phyloP scores from a whole-genome alignment of 2,888 invertebrate species.

The Diarsia rubi region DNA sequence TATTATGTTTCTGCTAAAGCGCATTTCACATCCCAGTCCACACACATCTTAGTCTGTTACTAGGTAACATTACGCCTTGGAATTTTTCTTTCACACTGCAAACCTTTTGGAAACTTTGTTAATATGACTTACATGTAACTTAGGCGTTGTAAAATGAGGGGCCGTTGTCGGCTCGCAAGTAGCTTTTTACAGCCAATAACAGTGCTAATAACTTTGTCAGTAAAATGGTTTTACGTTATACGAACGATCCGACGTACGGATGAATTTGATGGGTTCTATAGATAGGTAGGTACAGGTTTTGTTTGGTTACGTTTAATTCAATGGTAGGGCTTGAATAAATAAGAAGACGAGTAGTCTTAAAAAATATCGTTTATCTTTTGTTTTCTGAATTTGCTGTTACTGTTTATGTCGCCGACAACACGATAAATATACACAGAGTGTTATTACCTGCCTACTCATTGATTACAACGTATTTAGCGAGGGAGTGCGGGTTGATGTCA shows the following conservation, averaged over 20 bases:
- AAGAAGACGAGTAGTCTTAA: neutral
- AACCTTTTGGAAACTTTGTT: conserved; percentile 23
- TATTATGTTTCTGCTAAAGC: no score
- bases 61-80: neutral
- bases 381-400: neutral
- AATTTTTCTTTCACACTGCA: neutral
- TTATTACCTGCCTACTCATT: neutral
- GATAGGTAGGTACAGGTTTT: neutral
- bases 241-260: conserved; percentile 55
- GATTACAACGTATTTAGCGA: neutral
- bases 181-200: conserved; percentile 79
- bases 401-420: neutral
- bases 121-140: conserved; percentile 45
- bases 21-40: neutral
- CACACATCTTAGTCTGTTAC: neutral
- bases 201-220: conserved; percentile 77
- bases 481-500: no score
- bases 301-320: conserved; percentile 31
- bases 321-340: conserved; percentile 4
- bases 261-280: conserved; percentile 33
- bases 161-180: conserved; percentile 71
- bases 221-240: conserved; percentile 74
- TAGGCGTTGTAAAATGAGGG: conserved; percentile 71
- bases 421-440: neutral
- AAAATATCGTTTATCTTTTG: conserved; percentile 5